These are phyloP conservation scores for Morpho helenor DNA, from an alignment of 2,888 invertebrate genomes.

Conservation along the genomic window DNA sequence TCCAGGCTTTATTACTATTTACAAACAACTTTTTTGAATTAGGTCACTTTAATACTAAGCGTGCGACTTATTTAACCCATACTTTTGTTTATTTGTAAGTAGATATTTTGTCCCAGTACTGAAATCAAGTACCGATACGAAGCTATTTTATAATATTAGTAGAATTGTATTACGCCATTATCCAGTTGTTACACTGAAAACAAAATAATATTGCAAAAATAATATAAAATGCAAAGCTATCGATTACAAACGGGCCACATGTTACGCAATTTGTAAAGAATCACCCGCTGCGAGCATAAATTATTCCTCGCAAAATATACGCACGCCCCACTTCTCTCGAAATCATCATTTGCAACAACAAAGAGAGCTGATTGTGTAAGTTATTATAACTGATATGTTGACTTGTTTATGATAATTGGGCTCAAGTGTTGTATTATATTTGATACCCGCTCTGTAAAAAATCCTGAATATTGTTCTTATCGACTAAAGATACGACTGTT, in stretches of 20 bases:
- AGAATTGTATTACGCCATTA: too few relatives aligned
- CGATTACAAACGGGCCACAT: slow-evolving; percentile 57
- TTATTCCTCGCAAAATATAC: slow-evolving; percentile 45
- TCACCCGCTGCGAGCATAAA: slow-evolving; percentile 70
- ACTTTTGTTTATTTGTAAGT: too few relatives aligned
- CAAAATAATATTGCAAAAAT: background rate
- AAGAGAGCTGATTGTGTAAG: slow-evolving; percentile 66
- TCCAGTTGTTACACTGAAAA: background rate
- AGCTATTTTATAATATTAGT: too few relatives aligned
- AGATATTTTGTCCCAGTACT: too few relatives aligned
- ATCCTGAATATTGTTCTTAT: too few relatives aligned
- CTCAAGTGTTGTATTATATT: slow-evolving; percentile 40
- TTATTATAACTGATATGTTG: slow-evolving; percentile 49
- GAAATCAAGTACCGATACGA: too few relatives aligned
- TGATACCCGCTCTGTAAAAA: background rate
- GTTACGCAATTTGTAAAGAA: slow-evolving; percentile 69
- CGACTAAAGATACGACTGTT: too few relatives aligned
- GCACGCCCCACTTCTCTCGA: slow-evolving; percentile 57
- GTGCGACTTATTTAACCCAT: too few relatives aligned
- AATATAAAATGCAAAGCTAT: slow-evolving; percentile 27
- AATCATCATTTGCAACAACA: slow-evolving; percentile 61
- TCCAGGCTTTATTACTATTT: too few relatives aligned
- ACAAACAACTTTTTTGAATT: too few relatives aligned
- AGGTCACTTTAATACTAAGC: too few relatives aligned
- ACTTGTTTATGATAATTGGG: slow-evolving; percentile 51